Percentiles rank a stretch among this genome's conserved stretches.
Conservation (phyloP, 2,888 invertebrate genomes). For the Phanerotoma sp. region DNA sequence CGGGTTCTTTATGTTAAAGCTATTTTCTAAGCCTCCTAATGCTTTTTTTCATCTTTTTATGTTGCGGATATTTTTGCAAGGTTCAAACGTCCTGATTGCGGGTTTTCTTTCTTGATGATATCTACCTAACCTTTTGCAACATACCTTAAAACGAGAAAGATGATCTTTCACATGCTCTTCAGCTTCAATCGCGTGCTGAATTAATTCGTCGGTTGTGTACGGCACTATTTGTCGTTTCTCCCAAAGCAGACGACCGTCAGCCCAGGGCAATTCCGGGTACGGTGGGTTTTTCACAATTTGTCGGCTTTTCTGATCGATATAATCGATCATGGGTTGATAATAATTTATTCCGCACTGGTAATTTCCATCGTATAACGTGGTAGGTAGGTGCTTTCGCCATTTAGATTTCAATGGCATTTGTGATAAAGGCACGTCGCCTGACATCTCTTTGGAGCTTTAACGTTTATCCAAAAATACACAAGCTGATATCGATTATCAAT, state of each 20-base stretch:
- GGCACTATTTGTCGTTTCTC: constrained; percentile 67
- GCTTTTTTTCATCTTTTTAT: no score
- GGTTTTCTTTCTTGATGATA: no score
- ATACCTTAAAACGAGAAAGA: constrained; percentile 63
- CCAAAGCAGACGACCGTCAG: constrained; percentile 54
- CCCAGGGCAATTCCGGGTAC: constrained; percentile 69
- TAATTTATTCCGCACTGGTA: constrained; percentile 82
- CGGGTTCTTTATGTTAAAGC: no score
- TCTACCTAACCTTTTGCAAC: no score
- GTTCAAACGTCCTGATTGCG: no score
- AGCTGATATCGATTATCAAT: no score
- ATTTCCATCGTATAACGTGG: constrained; percentile 76
- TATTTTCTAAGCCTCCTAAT: no score
- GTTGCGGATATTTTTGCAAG: no score
- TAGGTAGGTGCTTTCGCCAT: constrained; percentile 57
- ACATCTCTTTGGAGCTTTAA: constrained; percentile 44
- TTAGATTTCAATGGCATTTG: constrained; percentile 51
- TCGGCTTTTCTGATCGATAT: constrained; percentile 70
- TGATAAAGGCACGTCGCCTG: constrained; percentile 42
- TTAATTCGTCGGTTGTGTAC: constrained; percentile 70
- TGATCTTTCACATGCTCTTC: constrained; percentile 71
- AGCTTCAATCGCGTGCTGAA: constrained; percentile 67
- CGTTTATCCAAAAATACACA: no score
- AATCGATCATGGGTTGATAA: constrained; percentile 87
- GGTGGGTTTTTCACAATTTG: constrained; percentile 49